Conservation (phyloP, 2,797 vertebrate species). For the Numenius phaeopus region DNA sequence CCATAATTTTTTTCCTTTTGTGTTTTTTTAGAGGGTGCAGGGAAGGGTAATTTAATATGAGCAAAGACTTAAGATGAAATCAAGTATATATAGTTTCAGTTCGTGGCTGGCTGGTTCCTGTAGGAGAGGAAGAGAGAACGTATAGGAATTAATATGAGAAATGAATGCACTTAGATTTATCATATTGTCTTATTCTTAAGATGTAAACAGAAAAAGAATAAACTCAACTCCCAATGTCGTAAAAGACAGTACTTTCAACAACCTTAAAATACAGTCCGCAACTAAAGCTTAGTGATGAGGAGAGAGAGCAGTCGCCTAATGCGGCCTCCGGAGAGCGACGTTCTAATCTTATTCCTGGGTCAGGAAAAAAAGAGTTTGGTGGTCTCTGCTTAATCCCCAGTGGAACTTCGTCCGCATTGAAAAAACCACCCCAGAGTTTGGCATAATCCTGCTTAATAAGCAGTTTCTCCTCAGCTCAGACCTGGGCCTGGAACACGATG, state of each 20-base stretch:
- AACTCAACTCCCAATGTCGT: neutral
- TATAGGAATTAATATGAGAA: neutral
- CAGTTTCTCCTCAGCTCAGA: neutral
- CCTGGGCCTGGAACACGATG: neutral
- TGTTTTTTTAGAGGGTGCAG: neutral
- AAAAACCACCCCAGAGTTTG: neutral
- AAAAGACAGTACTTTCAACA: neutral
- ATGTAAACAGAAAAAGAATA: neutral
- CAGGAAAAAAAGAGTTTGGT: neutral
- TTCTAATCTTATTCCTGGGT: neutral
- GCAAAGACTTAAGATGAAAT: neutral
- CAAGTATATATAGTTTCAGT: neutral
- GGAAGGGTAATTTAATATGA: neutral
- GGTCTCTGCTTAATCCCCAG: neutral
- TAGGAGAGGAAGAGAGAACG: neutral
- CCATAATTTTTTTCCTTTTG: neutral
- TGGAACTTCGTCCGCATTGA: neutral
- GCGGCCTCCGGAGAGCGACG: accelerated
- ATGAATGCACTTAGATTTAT: neutral
- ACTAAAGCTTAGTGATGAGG: neutral
- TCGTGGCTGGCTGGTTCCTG: neutral
- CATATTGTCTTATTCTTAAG: neutral
- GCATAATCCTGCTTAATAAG: neutral
- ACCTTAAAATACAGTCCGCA: accelerated
- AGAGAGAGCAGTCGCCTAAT: neutral